Evolutionary conservation across 2,888 invertebrate species (phyloP).

Genomic region (Acronicta leporina): DNA sequence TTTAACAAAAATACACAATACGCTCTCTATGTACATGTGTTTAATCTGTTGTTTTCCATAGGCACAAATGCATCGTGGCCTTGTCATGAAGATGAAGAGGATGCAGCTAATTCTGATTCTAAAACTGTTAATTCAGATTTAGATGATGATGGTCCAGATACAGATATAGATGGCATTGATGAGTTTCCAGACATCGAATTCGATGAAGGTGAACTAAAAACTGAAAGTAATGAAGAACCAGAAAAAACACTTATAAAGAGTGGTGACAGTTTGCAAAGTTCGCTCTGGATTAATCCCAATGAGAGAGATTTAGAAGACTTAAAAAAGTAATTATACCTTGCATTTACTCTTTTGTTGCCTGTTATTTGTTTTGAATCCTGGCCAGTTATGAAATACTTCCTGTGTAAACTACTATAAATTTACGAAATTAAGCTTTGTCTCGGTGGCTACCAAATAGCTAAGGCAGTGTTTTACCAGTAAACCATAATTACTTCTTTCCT

Average conservation of each 20-base stretch:
- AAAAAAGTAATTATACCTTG: constrained; percentile 73
- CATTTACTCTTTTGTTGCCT: neutral
- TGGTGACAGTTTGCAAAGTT: constrained; percentile 78
- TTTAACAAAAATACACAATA: neutral
- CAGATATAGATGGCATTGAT: constrained; percentile 74
- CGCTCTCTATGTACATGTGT: too few species aligned
- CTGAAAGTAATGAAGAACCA: constrained; percentile 67
- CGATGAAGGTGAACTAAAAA: constrained; percentile 76
- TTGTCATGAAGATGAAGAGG: constrained; percentile 84
- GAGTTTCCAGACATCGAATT: constrained; percentile 80
- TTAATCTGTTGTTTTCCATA: constrained; percentile 46
- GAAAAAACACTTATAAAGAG: constrained; percentile 69
- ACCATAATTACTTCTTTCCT: constrained; percentile 15
- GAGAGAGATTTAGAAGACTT: constrained; percentile 89
- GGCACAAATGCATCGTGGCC: constrained; percentile 84
- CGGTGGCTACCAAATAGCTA: too few species aligned
- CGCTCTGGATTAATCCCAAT: constrained; percentile 82
- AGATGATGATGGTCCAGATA: constrained; percentile 78
- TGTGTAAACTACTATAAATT: too few species aligned
- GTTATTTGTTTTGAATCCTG: too few species aligned
- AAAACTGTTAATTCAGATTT: constrained; percentile 81
- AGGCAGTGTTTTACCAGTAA: too few species aligned
- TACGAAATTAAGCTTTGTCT: too few species aligned
- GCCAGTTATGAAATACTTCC: too few species aligned
- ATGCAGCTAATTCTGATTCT: constrained; percentile 81